Base-by-base conservation (phyloP, 2,113 vertebrate genomes). In the Eleginops maclovinus region DNA sequence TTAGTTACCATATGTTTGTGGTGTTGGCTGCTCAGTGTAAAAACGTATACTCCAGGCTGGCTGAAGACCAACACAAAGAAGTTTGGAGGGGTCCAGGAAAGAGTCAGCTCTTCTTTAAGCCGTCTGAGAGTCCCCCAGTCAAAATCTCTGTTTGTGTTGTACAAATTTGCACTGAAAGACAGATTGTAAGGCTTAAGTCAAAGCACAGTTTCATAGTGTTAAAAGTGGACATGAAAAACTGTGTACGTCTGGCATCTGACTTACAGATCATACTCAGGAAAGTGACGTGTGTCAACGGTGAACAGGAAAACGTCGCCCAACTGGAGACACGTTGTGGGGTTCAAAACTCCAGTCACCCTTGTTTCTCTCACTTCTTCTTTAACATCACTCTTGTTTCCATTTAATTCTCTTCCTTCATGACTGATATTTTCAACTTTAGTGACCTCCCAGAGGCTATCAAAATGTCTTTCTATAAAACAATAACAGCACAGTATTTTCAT, bases 241-340 rank as follows among this genome's bases (percentile, higher is more conserved):
- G 0, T 67, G 1, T 9, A 21, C 4, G 24, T 4, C 9, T 4
- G 59, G 11, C 26, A 61, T 53, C 41, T 17, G 5, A 88, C 93
- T 95, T 75, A 99, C 97, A 94, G 69, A n/a, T 99, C 96, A 21
- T 98, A 99, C 54, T 95, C 77, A 0, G 97, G 97, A 85, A 95
- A 97, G 60, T 97, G 95, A 40, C 87, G 87, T 19, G 28, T 91
- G 65, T 92, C 94, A 71, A 96, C 88, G 4, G 96, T 68, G 77
- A 99, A 98, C 54, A 95, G 65, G 36, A 99, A 78, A 49, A 89
- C 73, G 1, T 94, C 89, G 0, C 91, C 90, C 40, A 84, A 28
- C 10, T 88, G 83, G 75, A 97, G 92, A 88, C 97, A 99, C 0
- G 89, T 15, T 0, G 76, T 96, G n/a, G 97, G 97, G 72, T 97